Evolutionary conservation across 2,888 invertebrate species (phyloP).

Genomic region (Margaritifera margaritifera): DNA sequence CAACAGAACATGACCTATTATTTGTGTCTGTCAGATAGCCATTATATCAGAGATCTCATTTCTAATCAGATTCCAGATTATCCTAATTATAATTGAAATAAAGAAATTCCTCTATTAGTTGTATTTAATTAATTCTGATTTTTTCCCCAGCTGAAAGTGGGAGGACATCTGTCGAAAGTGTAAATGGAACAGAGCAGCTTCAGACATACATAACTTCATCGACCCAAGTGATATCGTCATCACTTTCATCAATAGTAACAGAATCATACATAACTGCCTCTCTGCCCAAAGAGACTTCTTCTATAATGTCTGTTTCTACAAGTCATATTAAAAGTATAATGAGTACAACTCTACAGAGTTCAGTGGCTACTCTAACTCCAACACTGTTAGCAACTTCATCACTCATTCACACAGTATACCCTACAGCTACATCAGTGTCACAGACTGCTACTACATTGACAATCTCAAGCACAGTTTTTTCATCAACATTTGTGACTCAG

Average conservation of each 20-base stretch:
- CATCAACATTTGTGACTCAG: conserved; percentile 5
- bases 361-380: not conserved
- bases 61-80: no score
- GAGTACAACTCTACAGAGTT: not conserved
- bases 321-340: not conserved
- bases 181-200: no score
- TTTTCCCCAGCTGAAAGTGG: no score
- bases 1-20: no score
- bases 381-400: conserved; percentile 3
- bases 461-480: not conserved
- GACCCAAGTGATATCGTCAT: conserved; percentile 3
- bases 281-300: not conserved
- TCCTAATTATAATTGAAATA: no score
- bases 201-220: not conserved
- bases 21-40: no score
- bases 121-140: no score
- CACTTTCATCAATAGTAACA: not conserved
- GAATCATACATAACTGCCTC: not conserved
- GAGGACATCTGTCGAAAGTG: no score
- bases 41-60: no score
- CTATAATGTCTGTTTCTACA: not conserved
- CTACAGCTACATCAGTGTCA: no score
- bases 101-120: no score
- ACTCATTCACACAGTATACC: not conserved
- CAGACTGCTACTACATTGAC: not conserved